Evolutionary conservation across 1,140 invertebrate species (phyloP), one percentile per base, ranked within the genome.

Genomic region (Scaptomyza pallida): DNA sequence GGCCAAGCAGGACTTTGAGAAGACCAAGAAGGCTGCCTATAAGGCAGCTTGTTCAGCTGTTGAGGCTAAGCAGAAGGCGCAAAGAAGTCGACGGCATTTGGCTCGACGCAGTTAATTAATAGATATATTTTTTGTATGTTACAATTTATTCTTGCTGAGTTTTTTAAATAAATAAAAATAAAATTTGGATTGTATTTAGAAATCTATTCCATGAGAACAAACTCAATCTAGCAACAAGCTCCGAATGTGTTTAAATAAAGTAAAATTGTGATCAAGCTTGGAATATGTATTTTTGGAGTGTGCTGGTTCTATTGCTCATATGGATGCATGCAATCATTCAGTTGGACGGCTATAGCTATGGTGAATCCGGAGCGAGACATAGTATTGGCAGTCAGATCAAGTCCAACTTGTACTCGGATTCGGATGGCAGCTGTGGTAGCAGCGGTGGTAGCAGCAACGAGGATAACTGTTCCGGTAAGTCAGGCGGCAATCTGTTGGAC

Each of bases 11-110:
- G 94, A 95, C 65, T 93, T 94, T 43, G 79, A 92, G 0, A 93
- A 93, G 35, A 94, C 94, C 0, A 94, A 93, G 77, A 92, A 94
- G 47, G 93, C 93, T 0, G 94, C 93, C 0, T 92, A 93, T 30
- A 92, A 93, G 51, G 94, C 94, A 0, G 93, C 92, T 21, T 92
- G 92, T 37, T 93, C 94, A 0, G 94, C 94, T 0, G 91, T 92
- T 3, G 93, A 94, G 21, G 94, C 94, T 16, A 92, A 92, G 51
- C 76, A 71, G 5, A 81, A 73, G 44, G 69, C 40, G 3, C 47
- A 51, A 62, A 51, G 45, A 16, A 43, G 3, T 30, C 59, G 17
- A 12, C 41, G 41, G 5, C 44, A 19, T 3, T n/a, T 17, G 12
- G 5, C 0, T 21, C 5, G 3, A 13, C 12, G 12, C 3, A 21